Evolutionary conservation across 2,888 invertebrate species (phyloP).

Genomic region (Philereme transversata): DNA sequence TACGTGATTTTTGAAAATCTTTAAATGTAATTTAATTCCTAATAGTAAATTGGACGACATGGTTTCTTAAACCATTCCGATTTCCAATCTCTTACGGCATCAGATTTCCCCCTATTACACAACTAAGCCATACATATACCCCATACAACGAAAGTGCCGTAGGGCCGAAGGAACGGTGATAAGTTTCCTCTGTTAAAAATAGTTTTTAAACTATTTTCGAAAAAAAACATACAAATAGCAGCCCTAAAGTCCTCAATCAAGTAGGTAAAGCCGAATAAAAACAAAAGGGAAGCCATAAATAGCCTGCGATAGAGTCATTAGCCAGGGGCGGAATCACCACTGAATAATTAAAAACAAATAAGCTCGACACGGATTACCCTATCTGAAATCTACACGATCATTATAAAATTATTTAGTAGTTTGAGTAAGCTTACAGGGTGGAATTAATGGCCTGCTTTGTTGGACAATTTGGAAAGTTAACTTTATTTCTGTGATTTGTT

Average conservation of each 20-base stretch:
- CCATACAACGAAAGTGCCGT: too few species aligned
- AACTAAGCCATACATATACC: too few species aligned
- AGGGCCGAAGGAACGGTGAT: too few species aligned
- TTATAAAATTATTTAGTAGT: constrained; percentile 73
- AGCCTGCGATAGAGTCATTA: constrained; percentile 79
- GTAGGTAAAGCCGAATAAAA: constrained; percentile 59
- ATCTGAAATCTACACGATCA: constrained; percentile 70
- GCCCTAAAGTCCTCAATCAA: constrained; percentile 54
- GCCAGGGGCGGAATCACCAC: constrained; percentile 72
- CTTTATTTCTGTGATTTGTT: constrained; percentile 19
- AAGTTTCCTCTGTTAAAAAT: too few species aligned
- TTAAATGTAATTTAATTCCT: too few species aligned
- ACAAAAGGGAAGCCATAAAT: constrained; percentile 72
- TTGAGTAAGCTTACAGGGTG: constrained; percentile 52
- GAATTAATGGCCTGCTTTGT: constrained; percentile 27
- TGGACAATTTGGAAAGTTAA: constrained; percentile 10
- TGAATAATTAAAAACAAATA: constrained; percentile 84
- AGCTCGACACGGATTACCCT: constrained; percentile 79
- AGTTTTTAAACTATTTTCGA: too few species aligned
- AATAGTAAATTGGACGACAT: too few species aligned
- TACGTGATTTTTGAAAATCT: too few species aligned
- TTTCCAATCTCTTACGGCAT: too few species aligned
- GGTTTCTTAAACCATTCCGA: too few species aligned
- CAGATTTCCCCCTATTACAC: too few species aligned
- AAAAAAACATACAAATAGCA: too few species aligned